phyloP scores from a whole-genome alignment of 2,113 vertebrate genomes.

The Patagioenas fasciata region DNA sequence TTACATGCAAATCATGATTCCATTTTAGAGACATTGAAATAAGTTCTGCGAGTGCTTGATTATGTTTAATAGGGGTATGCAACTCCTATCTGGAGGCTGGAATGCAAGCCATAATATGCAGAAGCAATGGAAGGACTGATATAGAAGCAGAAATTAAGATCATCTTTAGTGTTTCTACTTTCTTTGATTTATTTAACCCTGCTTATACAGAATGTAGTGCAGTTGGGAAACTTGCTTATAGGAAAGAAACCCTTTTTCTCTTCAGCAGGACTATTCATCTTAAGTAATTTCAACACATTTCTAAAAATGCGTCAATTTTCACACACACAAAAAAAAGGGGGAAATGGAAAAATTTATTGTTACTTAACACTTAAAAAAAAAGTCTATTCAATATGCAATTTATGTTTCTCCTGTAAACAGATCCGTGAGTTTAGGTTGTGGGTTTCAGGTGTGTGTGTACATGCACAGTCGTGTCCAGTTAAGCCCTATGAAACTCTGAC shows the following conservation, averaged over 20 bases:
- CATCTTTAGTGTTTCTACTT: background rate
- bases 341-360: background rate
- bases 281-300: background rate
- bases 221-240: background rate
- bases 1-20: slow-evolving; percentile 26
- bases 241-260: background rate
- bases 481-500: background rate
- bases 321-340: background rate
- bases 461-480: background rate
- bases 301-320: background rate
- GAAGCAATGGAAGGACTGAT: slow-evolving; percentile 12
- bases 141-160: slow-evolving; percentile 47
- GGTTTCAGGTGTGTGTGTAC: background rate
- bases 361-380: background rate
- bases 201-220: background rate
- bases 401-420: background rate
- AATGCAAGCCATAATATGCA: background rate
- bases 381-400: background rate
- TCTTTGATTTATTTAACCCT: slow-evolving; percentile 13
- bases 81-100: slow-evolving; percentile 28
- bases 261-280: background rate
- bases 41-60: slow-evolving; percentile 40
- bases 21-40: slow-evolving; percentile 43
- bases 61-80: slow-evolving; percentile 19
- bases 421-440: background rate